These are phyloP conservation scores for Epistrophe grossulariae DNA, from an alignment of 2,888 invertebrate species.

Conservation along the genomic window DNA sequence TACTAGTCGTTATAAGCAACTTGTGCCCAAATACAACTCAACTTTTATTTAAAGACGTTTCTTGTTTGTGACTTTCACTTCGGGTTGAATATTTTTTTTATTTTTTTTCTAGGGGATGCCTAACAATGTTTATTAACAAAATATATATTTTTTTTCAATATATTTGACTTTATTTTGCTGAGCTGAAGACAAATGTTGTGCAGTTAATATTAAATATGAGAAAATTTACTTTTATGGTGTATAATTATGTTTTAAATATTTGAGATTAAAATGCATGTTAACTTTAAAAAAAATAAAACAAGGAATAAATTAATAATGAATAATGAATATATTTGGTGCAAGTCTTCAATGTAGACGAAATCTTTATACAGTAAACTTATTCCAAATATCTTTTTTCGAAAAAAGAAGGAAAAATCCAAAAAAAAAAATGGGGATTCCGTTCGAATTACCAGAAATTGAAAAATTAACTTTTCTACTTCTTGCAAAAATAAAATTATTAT, in stretches of 20 bases:
- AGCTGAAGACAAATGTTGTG: conserved; percentile 44
- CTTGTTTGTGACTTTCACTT: conserved; percentile 36
- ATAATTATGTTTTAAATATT: background rate
- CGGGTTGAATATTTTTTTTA: conserved; percentile 74
- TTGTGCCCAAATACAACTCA: background rate
- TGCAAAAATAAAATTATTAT: too few relatives aligned
- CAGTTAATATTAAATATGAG: too few relatives aligned
- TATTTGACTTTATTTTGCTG: conserved; percentile 48
- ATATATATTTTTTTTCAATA: conserved; percentile 40
- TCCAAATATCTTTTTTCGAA: too few relatives aligned
- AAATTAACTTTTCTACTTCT: too few relatives aligned
- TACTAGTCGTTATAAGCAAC: background rate
- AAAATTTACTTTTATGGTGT: background rate
- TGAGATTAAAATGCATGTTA: background rate
- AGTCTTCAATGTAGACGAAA: background rate
- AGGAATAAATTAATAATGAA: background rate
- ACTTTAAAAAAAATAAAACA: background rate
- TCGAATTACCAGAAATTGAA: too few relatives aligned
- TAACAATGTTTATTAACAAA: conserved; percentile 63
- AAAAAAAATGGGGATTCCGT: too few relatives aligned
- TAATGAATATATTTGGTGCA: background rate
- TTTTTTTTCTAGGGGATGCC: conserved; percentile 70
- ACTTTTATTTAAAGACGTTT: conserved; percentile 2
- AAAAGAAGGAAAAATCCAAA: too few relatives aligned
- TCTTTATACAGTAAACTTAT: background rate